Percentiles rank a stretch among this genome's conserved stretches.
Evolutionary conservation across 2,888 invertebrate species (phyloP).

Genomic region (Anodontia alba): DNA sequence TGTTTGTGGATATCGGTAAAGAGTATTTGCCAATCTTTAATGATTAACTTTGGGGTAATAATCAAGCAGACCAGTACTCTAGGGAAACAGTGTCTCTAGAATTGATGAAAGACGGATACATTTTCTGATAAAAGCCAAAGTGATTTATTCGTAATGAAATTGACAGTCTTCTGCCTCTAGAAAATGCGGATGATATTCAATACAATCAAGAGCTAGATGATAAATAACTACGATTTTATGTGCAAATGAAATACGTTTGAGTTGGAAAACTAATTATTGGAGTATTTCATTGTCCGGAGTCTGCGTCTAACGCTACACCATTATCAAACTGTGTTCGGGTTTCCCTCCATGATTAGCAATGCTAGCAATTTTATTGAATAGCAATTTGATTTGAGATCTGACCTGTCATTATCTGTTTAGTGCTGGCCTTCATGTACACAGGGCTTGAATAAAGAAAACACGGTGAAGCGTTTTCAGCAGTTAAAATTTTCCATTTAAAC

Average conservation of each 20-base stretch:
- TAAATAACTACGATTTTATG: conserved; percentile 23
- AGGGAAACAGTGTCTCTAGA: neutral
- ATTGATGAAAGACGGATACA: conserved; percentile 17
- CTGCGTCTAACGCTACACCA: neutral
- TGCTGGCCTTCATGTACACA: neutral
- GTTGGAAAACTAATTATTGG: conserved; percentile 35
- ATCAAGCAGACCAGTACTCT: neutral
- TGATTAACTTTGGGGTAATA: conserved; percentile 14
- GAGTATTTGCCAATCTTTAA: neutral
- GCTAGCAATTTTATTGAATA: conserved; percentile 14
- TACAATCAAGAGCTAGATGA: conserved; percentile 17
- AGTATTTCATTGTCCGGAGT: conserved; percentile 24
- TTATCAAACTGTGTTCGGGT: neutral
- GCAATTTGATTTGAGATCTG: conserved; percentile 40
- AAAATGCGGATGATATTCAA: conserved; percentile 18
- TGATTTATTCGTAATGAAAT: conserved; percentile 17
- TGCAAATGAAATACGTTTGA: conserved; percentile 23
- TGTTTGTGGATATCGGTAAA: neutral
- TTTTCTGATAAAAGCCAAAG: conserved; percentile 18
- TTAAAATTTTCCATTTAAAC: neutral
- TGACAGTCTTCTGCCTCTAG: neutral
- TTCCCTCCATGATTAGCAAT: conserved; percentile 18
- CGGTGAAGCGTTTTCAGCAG: neutral
- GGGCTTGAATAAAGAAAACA: neutral
- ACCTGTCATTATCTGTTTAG: conserved; percentile 38